Percentiles rank a stretch among this genome's conserved stretches.
phyloP scores from a whole-genome alignment of 2,888 invertebrate species.

The Gonocerus acuteangulatus region DNA sequence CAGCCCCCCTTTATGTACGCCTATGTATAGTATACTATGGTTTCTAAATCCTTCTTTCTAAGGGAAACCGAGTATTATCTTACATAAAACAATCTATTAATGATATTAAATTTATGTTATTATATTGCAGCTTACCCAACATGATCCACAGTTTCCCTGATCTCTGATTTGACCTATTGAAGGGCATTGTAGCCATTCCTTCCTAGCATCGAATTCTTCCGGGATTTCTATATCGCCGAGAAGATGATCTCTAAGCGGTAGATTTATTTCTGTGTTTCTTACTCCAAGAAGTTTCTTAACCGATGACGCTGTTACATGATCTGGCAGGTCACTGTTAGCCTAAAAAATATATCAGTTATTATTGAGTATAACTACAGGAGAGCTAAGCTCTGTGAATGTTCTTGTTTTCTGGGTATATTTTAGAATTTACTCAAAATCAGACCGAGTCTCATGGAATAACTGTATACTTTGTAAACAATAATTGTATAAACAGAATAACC shows the following conservation, averaged over 20 bases:
- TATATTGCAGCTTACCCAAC: slow-evolving; percentile 55
- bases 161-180: slow-evolving; percentile 73
- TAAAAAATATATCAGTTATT: slow-evolving; percentile 38
- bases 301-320: slow-evolving; percentile 52
- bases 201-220: slow-evolving; percentile 68
- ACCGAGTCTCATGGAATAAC: too few relatives aligned
- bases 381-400: too few relatives aligned
- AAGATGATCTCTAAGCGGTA: slow-evolving; percentile 42
- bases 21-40: too few relatives aligned
- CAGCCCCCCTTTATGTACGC: too few relatives aligned
- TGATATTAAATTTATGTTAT: too few relatives aligned
- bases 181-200: slow-evolving; percentile 74
- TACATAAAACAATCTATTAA: too few relatives aligned
- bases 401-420: too few relatives aligned
- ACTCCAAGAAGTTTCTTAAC: slow-evolving; percentile 63
- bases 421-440: too few relatives aligned
- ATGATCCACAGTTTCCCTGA: slow-evolving; percentile 89
- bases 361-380: neutral
- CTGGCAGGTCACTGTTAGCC: slow-evolving; percentile 68
- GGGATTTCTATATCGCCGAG: slow-evolving; percentile 45
- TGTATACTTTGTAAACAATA: too few relatives aligned
- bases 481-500: too few relatives aligned
- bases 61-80: too few relatives aligned
- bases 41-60: too few relatives aligned
- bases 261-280: slow-evolving; percentile 47